These are phyloP conservation scores for Oxytorus armatus DNA, from an alignment of 2,888 invertebrate genomes.

Conservation along the genomic window DNA sequence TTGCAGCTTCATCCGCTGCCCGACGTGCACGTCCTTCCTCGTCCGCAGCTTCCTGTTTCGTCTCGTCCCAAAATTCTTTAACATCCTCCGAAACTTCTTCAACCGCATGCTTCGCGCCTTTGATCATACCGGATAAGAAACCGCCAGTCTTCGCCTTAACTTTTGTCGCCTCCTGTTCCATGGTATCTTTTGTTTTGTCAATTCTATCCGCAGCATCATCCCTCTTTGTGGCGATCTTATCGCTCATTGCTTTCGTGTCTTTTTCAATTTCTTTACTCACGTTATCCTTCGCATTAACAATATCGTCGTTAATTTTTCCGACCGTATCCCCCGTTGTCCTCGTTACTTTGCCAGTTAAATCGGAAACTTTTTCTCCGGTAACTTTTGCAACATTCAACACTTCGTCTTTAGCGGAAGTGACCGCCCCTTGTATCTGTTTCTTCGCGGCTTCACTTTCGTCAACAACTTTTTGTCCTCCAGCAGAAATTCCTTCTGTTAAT, in stretches of 20 bases:
- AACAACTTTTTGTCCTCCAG: slow-evolving; percentile 16
- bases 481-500: slow-evolving; percentile 26
- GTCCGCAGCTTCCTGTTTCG: slow-evolving; percentile 68
- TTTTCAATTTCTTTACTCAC: slow-evolving; percentile 46
- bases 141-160: slow-evolving; percentile 69
- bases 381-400: slow-evolving; percentile 56
- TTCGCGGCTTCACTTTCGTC: slow-evolving; percentile 43
- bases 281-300: slow-evolving; percentile 31
- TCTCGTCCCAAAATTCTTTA: slow-evolving; percentile 70
- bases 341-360: slow-evolving; percentile 26
- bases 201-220: slow-evolving; percentile 49
- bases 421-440: slow-evolving; percentile 46
- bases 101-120: slow-evolving; percentile 73
- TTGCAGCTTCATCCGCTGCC: slow-evolving; percentile 67
- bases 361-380: slow-evolving; percentile 60
- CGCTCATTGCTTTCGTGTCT: slow-evolving; percentile 51
- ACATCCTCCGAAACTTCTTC: slow-evolving; percentile 70
- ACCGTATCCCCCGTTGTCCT: slow-evolving; percentile 33
- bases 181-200: slow-evolving; percentile 64
- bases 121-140: slow-evolving; percentile 74
- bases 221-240: slow-evolving; percentile 53
- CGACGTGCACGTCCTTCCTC: slow-evolving; percentile 68
- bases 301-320: slow-evolving; percentile 47
- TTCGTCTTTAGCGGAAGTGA: slow-evolving; percentile 38
- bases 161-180: slow-evolving; percentile 79